These are phyloP conservation scores for Perizoma affinitatum DNA, from an alignment of 2,888 invertebrate species.

Conservation along the genomic window DNA sequence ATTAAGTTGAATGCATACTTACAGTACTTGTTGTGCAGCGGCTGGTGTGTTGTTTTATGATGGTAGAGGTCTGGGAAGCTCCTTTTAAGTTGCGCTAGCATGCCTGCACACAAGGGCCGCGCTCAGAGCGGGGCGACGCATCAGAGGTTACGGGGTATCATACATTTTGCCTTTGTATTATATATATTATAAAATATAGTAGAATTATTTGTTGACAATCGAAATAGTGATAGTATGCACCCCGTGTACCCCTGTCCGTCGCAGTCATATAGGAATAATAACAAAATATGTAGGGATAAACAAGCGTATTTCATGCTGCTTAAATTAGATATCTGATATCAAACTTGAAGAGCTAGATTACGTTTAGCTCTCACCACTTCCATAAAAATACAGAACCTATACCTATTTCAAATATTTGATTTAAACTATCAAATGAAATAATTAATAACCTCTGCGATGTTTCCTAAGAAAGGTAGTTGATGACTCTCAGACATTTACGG, in stretches of 20 bases:
- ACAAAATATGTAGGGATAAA: constrained; percentile 49
- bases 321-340: constrained; percentile 48
- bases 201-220: not conserved
- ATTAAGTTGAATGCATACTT: constrained; percentile 72
- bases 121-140: constrained; percentile 76
- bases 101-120: constrained; percentile 89
- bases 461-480: constrained; percentile 3
- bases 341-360: constrained; percentile 6
- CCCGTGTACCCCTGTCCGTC: constrained; percentile 56
- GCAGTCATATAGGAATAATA: constrained; percentile 64
- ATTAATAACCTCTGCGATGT: constrained; percentile 1
- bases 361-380: constrained; percentile 4
- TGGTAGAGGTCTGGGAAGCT: constrained; percentile 94
- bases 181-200: not conserved
- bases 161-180: not conserved
- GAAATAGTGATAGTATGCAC: constrained; percentile 11
- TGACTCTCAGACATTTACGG: not conserved
- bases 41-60: constrained; percentile 88
- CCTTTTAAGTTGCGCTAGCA: constrained; percentile 94
- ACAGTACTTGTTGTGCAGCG: constrained; percentile 89
- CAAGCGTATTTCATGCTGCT: constrained; percentile 75
- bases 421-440: constrained; percentile 2
- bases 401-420: not conserved
- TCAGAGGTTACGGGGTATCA: constrained; percentile 55
- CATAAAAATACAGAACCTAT: not conserved